Conservation (phyloP, 2,113 vertebrate species). For the Speoplatyrhinus poulsoni region DNA sequence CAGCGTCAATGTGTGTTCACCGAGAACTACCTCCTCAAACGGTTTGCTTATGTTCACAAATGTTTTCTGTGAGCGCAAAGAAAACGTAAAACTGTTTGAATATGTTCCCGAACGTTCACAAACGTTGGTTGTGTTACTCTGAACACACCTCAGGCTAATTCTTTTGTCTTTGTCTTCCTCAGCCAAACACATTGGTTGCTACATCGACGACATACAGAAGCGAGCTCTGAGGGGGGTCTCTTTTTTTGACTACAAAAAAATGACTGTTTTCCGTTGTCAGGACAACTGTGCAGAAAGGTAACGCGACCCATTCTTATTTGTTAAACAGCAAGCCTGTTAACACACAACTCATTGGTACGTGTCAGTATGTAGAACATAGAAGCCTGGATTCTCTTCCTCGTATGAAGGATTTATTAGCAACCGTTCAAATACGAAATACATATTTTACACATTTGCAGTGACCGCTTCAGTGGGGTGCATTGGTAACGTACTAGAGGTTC, state of each 20-base stretch:
- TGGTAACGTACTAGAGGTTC: too few species aligned
- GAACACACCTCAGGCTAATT: background rate
- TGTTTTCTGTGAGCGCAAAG: too few species aligned
- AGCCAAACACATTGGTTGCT: constrained; percentile 95
- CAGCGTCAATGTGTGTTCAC: too few species aligned
- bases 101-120: too few species aligned
- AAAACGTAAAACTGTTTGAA: too few species aligned
- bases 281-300: constrained; percentile 99
- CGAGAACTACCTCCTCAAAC: too few species aligned
- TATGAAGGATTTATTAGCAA: too few species aligned
- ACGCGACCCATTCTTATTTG: constrained; percentile 1
- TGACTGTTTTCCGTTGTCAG: constrained; percentile 98
- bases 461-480: too few species aligned
- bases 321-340: background rate
- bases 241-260: constrained; percentile 99
- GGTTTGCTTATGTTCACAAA: too few species aligned
- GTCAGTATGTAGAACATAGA: constrained; percentile 2
- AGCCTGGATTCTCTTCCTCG: background rate
- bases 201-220: constrained; percentile 85
- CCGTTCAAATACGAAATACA: too few species aligned
- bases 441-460: too few species aligned
- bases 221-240: constrained; percentile 91
- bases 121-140: too few species aligned
- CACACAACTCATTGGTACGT: background rate
- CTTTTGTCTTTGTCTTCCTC: constrained; percentile 36